phyloP scores from a whole-genome alignment of 2,113 vertebrate species.

The Rhynchomys soricoides region DNA sequence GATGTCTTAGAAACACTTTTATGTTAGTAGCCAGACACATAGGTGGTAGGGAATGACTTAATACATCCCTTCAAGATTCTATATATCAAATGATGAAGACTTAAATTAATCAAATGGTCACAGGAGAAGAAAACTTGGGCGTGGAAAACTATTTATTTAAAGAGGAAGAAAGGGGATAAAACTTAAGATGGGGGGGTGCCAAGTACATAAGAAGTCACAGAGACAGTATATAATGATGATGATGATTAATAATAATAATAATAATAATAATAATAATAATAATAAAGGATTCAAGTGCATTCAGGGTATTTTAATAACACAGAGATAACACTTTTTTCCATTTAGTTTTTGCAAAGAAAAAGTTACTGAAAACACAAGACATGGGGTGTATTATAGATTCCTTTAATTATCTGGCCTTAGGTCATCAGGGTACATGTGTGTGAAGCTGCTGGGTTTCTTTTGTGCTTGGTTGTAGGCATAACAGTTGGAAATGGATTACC shows the following conservation, averaged over 20 bases:
- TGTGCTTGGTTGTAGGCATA: constrained; percentile 28
- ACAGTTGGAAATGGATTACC: constrained; percentile 3
- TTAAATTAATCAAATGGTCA: not conserved
- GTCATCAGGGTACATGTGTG: not conserved
- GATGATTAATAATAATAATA: too few species aligned
- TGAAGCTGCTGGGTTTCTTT: not conserved
- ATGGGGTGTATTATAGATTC: not conserved
- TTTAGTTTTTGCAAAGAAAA: not conserved
- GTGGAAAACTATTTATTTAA: not conserved
- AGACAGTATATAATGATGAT: too few species aligned
- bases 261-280: too few species aligned
- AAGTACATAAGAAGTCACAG: not conserved
- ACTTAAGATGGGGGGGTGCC: not conserved
- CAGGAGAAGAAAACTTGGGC: not conserved
- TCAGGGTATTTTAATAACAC: constrained; percentile 21
- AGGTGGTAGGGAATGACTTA: not conserved
- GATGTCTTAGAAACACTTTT: not conserved
- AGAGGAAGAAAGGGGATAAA: not conserved
- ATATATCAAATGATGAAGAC: not conserved
- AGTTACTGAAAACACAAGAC: not conserved
- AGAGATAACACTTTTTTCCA: not conserved
- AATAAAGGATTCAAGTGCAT: not conserved
- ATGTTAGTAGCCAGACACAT: not conserved
- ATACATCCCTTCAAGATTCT: not conserved
- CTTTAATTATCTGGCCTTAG: not conserved